phyloP scores from a whole-genome alignment of 1,140 invertebrate species.

The Drosophila nasuta region DNA sequence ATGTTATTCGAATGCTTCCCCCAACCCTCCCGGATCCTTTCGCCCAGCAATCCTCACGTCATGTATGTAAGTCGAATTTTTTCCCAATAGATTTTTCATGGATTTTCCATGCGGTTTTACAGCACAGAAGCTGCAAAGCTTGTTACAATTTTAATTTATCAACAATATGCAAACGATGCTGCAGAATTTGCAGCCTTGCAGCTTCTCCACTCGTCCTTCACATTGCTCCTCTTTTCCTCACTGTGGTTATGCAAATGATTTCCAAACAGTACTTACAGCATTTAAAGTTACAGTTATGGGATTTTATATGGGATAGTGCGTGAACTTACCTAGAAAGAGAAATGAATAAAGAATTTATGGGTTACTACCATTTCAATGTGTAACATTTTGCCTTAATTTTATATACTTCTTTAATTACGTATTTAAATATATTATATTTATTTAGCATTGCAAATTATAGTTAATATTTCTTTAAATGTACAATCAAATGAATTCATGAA shows the following conservation, averaged over 20 bases:
- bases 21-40: neutral
- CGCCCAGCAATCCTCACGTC: neutral
- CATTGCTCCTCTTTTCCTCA: neutral
- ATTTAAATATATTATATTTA: too few relatives aligned
- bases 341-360: neutral
- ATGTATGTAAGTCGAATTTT: conserved; percentile 15
- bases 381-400: neutral
- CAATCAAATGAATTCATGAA: conserved; percentile 1
- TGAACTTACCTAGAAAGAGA: conserved; percentile 71
- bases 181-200: conserved; percentile 22
- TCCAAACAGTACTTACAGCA: conserved; percentile 65
- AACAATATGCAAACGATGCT: conserved; percentile 46
- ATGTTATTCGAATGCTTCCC: conserved; percentile 54
- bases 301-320: neutral
- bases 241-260: conserved; percentile 14
- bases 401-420: too few relatives aligned
- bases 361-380: neutral
- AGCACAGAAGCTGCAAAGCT: conserved; percentile 54
- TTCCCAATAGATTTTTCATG: conserved; percentile 26
- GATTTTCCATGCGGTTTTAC: conserved; percentile 27
- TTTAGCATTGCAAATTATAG: too few relatives aligned
- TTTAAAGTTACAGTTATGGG: conserved; percentile 32
- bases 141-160: conserved; percentile 67
- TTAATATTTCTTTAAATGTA: too few relatives aligned
- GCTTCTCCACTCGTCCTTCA: neutral